A percentile compares a stretch with the other conserved stretches of the same genome.
Conservation (phyloP, 2,888 invertebrate genomes). For the Neoaliturus tenellus region DNA sequence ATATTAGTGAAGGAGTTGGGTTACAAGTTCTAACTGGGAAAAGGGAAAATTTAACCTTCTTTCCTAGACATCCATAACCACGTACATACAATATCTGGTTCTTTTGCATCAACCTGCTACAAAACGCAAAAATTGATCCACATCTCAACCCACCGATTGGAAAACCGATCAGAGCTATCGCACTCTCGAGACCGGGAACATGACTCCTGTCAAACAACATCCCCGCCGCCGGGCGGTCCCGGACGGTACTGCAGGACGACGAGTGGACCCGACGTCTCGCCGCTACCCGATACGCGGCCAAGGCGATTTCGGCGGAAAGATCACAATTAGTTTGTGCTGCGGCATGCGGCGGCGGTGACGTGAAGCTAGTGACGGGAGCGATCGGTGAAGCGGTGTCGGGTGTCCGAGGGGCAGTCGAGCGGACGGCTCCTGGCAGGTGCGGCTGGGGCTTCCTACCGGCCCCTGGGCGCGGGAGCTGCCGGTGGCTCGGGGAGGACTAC, state of each 20-base stretch:
- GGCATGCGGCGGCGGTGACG: conserved; percentile 17
- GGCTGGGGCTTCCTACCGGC: conserved; percentile 2
- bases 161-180: neutral
- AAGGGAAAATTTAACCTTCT: no score
- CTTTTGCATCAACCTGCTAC: no score
- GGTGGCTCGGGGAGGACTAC: no score
- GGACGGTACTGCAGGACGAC: neutral
- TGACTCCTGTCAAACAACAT: conserved; percentile 3
- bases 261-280: neutral
- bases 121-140: no score
- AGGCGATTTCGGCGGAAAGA: conserved; percentile 36
- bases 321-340: conserved; percentile 29
- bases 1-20: no score
- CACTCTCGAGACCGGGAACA: neutral
- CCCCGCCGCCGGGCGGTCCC: neutral
- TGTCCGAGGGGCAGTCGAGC: neutral
- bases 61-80: no score
- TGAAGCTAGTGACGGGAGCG: neutral
- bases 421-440: neutral
- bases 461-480: neutral
- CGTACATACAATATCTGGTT: no score
- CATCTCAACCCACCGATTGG: neutral
- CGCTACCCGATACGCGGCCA: neutral
- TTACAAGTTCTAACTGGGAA: no score
- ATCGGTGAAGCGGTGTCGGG: neutral